Conservation (phyloP, 2,888 invertebrate species). For the Cartodere bifasciata region DNA sequence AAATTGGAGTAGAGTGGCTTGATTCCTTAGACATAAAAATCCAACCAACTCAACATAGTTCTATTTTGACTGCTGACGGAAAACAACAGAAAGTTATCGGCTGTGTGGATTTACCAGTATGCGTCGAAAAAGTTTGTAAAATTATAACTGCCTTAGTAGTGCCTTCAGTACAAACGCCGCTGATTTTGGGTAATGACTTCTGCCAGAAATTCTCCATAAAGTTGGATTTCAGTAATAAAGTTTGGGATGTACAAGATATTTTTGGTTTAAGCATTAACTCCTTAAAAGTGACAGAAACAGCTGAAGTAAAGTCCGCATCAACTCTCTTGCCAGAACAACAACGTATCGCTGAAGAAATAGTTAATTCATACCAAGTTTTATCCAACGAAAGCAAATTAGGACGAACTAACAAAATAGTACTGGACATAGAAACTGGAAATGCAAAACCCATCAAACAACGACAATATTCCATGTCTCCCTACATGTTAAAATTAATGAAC, state of each 20-base stretch:
- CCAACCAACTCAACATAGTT: background rate
- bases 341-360: conserved; percentile 4
- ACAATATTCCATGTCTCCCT: conserved; percentile 10
- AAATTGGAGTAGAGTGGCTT: background rate
- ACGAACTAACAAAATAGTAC: conserved; percentile 11
- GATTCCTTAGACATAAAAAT: background rate
- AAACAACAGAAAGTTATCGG: background rate
- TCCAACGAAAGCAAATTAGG: conserved; percentile 11
- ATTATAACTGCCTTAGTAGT: background rate
- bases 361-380: conserved; percentile 9
- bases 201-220: background rate
- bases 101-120: background rate
- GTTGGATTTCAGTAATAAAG: background rate
- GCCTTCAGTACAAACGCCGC: background rate
- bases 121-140: background rate
- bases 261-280: too few species aligned
- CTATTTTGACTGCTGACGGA: background rate
- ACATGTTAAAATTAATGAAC: conserved; percentile 10
- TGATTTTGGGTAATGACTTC: background rate
- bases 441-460: conserved; percentile 12
- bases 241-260: background rate
- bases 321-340: conserved; percentile 5
- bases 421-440: conserved; percentile 13
- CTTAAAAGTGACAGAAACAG: conserved; percentile 4
- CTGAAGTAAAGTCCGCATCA: conserved; percentile 1